Conservation (phyloP, 2,888 invertebrate species). For the Crioceris asparagi region DNA sequence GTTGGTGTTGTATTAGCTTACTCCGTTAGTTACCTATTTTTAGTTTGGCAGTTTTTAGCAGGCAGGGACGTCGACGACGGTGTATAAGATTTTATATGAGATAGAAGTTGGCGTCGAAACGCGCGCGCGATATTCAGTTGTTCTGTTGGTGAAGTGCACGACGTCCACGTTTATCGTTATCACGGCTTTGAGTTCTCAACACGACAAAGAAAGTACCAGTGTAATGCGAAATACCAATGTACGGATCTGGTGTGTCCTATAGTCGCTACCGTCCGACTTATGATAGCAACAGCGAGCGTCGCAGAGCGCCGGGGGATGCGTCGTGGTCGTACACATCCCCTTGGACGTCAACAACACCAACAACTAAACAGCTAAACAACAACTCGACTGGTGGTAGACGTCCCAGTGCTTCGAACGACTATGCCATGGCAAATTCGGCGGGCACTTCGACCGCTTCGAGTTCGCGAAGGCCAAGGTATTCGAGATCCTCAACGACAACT, state of each 20-base stretch:
- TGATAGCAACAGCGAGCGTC: slow-evolving; percentile 22
- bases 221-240: slow-evolving; percentile 23
- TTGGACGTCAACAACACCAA: slow-evolving; percentile 13
- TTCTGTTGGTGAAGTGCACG: not conserved
- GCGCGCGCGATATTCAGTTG: too few species aligned
- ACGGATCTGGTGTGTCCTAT: slow-evolving; percentile 29
- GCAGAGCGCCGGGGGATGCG: slow-evolving; percentile 15
- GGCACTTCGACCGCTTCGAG: slow-evolving; percentile 21
- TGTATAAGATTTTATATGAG: not conserved
- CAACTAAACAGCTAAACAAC: slow-evolving; percentile 16
- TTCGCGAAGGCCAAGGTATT: slow-evolving; percentile 48
- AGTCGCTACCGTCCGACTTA: slow-evolving; percentile 32
- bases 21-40: slow-evolving; percentile 41
- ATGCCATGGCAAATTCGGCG: slow-evolving; percentile 19
- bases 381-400: slow-evolving; percentile 17
- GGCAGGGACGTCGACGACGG: slow-evolving; percentile 27
- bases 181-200: too few species aligned
- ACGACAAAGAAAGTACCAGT: too few species aligned
- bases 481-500: slow-evolving; percentile 64
- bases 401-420: slow-evolving; percentile 15
- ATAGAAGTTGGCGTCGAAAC: too few species aligned
- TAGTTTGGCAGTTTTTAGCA: slow-evolving; percentile 59
- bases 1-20: too few species aligned
- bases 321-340: slow-evolving; percentile 19
- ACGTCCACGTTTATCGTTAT: not conserved